Base-by-base conservation (phyloP, 2,113 vertebrate species). In the Gila orcuttii region DNA sequence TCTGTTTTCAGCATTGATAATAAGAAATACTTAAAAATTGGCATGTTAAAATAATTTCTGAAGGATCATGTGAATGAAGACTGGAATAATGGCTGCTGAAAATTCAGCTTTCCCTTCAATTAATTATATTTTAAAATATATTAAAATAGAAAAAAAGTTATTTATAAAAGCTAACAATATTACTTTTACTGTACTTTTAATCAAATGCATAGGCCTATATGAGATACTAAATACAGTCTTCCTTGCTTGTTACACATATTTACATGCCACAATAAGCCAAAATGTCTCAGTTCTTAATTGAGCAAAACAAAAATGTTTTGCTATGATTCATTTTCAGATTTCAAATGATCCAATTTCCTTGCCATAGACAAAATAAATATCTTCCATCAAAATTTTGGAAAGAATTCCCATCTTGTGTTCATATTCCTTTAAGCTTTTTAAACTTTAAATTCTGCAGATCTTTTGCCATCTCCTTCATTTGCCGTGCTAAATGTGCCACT, bases 401-500 rank as follows among this genome's bases (percentile, higher is more conserved):
- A 68, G 31, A 68, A 68, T 9, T 36, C 3, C 42, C n/a, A 8
- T n/a, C 23, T 74, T 42, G 33, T 17, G 8, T 28, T 28, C 19
- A 50, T 21, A 25, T 66, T 19, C 60, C 79, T 81, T 66, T 7
- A 12, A 47, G 21, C 36, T 45, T 15, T 6, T 45, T 25, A 11
- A 25, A 15, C 39, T 3, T 25, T 74, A 74, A 47, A 47, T 66
- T 9, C 59, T 31, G 39, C n/a, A 81, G n/a, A 36, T 21, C 45
- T 36, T 50, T 71, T 71, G 47, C 8, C 25, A 69, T 52, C 33
- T 15, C 55, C 19, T 8, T 45, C 57, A 60, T 45, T 64, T 12
- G 3, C 5, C 4, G 64, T 71, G 64, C 80, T 64, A 82, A 82
- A 82, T 55, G 9, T 82, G 80, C 31, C 80, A 69, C 39, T 71